Base-by-base conservation (phyloP, 2,113 vertebrate species). In the Indicator maculatus region DNA sequence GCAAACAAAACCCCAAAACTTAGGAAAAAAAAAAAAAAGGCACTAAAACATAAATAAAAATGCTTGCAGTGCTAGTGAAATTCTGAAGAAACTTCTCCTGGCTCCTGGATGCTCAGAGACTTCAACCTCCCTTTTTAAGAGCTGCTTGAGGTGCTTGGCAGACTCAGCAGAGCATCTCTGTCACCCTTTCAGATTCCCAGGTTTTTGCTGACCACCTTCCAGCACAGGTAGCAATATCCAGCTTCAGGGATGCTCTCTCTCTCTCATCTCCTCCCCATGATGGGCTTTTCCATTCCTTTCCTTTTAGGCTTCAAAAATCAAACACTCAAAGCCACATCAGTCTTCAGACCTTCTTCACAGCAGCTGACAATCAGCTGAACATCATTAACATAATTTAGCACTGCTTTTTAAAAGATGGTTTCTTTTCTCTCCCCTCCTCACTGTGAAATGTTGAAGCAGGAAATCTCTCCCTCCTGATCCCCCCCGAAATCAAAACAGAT, bases 21-120 rank as follows among this genome's bases (percentile, higher is more conserved):
- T n/a, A 59, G 38, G 36, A 50, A 16, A 3, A 26, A 79, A 17
- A 19, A 5, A 28, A 52, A 52, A 58, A 58, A 31, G 26, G 5
- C 7, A 0, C 23, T 12, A 6, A 58, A 3, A 30, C 28, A 3
- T 11, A 67, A 55, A n/a, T n/a, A 41, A 30, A 14, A n/a, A 14
- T 7, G 13, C 5, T 28, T 4, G 15, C 1, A 27, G 7, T 0
- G 2, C 6, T 53, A 15, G 6, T 65, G 24, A n/a, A 63, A 75
- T 56, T 26, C 33, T 50, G 14, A 4, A 41, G 27, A 20, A 30
- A 2, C 12, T 45, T 53, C 14, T 75, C 61, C 47, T 45, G 16
- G 6, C 60, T 41, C 24, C 30, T 63, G 20, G 20, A 12, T 60
- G 36, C n/a, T 65, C 53, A 24, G 70, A 90, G 19, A 20, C 52